Conservation (phyloP, 1,140 invertebrate genomes). For the Cotesia vestalis region DNA sequence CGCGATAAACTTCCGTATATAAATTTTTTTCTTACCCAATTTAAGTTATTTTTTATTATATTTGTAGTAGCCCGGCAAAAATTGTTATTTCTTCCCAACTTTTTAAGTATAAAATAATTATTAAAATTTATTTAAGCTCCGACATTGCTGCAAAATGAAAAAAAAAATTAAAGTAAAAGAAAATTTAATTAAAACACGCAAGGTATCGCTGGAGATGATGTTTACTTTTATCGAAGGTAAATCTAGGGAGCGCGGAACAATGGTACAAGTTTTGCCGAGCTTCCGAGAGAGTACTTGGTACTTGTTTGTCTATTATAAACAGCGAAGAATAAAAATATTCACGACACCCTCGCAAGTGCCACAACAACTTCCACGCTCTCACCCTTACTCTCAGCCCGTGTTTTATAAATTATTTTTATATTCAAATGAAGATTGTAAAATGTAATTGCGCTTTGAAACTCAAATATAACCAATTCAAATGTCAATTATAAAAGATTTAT, state of each 20-base stretch:
- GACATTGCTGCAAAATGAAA: no score
- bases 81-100: no score
- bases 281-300: no score
- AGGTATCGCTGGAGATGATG: not conserved
- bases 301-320: not conserved
- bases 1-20: no score
- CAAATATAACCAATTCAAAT: conserved; percentile 26
- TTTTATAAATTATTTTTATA: no score
- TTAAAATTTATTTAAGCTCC: no score
- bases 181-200: not conserved
- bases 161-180: not conserved
- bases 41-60: no score
- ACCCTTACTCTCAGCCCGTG: no score
- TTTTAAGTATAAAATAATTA: no score
- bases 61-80: no score
- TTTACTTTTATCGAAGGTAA: not conserved
- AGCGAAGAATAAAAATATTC: not conserved
- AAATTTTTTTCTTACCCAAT: no score
- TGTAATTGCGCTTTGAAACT: conserved; percentile 2
- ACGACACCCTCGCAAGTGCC: not conserved
- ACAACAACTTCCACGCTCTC: no score
- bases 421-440: conserved; percentile 1
- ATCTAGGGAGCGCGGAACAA: conserved; percentile 7
- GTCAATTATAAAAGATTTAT: conserved; percentile 31
- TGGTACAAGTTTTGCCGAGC: conserved; percentile 1